A percentile compares a stretch with the other conserved stretches of the same genome.
phyloP scores from a whole-genome alignment of 2,888 invertebrate genomes.

The Sympetrum striolatum region DNA sequence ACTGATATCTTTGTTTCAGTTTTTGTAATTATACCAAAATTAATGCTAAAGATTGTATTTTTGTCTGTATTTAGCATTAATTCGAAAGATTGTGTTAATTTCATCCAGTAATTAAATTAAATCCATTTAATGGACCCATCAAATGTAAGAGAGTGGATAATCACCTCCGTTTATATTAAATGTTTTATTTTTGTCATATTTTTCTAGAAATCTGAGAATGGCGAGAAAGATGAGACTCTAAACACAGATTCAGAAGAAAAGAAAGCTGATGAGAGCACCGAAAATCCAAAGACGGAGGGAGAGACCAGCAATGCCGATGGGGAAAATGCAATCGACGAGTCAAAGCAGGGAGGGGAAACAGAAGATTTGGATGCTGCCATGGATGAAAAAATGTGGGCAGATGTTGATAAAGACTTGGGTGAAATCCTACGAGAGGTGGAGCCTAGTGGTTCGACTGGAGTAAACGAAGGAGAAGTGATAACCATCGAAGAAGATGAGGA shows the following conservation, averaged over 20 bases:
- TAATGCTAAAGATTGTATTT: too few relatives aligned
- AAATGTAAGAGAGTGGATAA: too few relatives aligned
- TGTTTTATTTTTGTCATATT: too few relatives aligned
- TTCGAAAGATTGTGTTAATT: too few relatives aligned
- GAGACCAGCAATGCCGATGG: conserved; percentile 53
- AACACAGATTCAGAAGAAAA: conserved; percentile 55
- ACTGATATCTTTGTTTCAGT: too few relatives aligned
- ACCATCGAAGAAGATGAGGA: conserved; percentile 54
- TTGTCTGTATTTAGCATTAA: too few relatives aligned
- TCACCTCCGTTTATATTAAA: too few relatives aligned
- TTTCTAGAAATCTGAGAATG: neutral
- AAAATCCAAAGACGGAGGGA: conserved; percentile 50
- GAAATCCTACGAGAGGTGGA: conserved; percentile 71
- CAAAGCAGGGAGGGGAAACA: conserved; percentile 56
- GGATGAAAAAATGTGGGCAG: conserved; percentile 79
- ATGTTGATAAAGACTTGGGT: conserved; percentile 81
- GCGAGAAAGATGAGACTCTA: neutral
- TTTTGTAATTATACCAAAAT: too few relatives aligned
- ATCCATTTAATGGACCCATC: too few relatives aligned
- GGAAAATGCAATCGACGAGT: neutral
- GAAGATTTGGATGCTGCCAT: conserved; percentile 59
- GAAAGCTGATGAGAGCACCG: conserved; percentile 59
- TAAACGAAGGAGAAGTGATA: neutral
- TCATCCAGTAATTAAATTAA: too few relatives aligned
- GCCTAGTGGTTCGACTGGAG: conserved; percentile 56